phyloP scores from a whole-genome alignment of 2,797 vertebrate species.

The Malurus splendens region DNA sequence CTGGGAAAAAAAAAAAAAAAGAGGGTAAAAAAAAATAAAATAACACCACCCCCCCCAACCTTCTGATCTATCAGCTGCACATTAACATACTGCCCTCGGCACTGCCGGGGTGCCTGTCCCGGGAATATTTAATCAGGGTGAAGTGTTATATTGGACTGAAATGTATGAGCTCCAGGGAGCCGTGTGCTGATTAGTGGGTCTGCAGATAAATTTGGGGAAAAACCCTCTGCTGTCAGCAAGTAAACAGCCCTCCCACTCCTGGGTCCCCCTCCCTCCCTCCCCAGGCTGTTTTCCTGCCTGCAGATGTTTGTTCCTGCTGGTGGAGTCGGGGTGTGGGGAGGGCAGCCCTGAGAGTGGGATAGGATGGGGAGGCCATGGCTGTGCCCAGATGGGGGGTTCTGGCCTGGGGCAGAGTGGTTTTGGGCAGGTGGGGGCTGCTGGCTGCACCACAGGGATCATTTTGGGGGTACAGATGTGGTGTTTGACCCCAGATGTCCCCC shows the following conservation, averaged over 20 bases:
- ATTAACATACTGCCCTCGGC: neutral
- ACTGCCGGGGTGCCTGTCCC: neutral
- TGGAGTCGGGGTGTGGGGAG: neutral
- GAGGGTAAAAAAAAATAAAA: neutral
- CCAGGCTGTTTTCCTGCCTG: neutral
- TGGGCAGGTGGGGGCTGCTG: neutral
- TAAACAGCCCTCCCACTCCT: neutral
- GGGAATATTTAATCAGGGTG: constrained; percentile 19
- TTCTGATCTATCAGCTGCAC: constrained; percentile 17
- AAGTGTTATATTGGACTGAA: constrained; percentile 15
- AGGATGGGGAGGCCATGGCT: fast-evolving
- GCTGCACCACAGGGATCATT: fast-evolving
- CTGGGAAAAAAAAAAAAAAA: neutral
- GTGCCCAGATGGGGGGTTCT: neutral
- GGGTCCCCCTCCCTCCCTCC: neutral
- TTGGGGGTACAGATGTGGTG: neutral
- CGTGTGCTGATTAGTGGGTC: neutral
- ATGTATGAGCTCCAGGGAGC: neutral
- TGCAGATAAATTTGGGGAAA: neutral
- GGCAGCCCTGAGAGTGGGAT: neutral
- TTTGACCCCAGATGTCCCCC: neutral
- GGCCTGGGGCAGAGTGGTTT: fast-evolving
- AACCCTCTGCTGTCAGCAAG: neutral
- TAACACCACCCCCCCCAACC: neutral
- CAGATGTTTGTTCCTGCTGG: neutral